Percentiles rank a stretch among this genome's conserved stretches.
Conservation (phyloP, 2,888 invertebrate genomes). For the Augiades crinisus region DNA sequence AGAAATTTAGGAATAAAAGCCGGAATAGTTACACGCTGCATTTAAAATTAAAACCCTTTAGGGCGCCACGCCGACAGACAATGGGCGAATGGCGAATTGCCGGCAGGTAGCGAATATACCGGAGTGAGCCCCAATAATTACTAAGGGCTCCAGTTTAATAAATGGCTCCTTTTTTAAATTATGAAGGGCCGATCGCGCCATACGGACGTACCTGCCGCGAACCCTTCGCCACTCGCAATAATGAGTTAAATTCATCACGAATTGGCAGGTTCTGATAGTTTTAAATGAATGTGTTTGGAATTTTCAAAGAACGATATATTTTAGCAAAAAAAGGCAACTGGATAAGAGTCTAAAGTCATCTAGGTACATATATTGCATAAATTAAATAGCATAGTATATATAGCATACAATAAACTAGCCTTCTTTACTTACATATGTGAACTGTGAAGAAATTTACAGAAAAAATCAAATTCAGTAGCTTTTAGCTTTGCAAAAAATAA, state of each 20-base stretch:
- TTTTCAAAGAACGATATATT: too few relatives aligned
- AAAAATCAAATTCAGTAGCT: constrained; percentile 38
- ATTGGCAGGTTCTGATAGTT: constrained; percentile 19
- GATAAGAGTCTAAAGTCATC: too few relatives aligned
- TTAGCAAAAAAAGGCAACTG: too few relatives aligned
- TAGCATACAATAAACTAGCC: too few relatives aligned
- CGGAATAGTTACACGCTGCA: constrained; percentile 77
- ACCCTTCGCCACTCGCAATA: constrained; percentile 62
- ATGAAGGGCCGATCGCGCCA: constrained; percentile 76
- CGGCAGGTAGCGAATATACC: constrained; percentile 80
- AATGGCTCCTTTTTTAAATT: constrained; percentile 79
- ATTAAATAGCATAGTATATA: too few relatives aligned
- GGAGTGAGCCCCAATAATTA: constrained; percentile 75
- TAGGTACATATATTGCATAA: too few relatives aligned
- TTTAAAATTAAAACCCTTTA: constrained; percentile 81
- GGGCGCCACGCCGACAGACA: constrained; percentile 81
- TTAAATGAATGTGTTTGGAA: not conserved
- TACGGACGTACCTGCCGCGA: constrained; percentile 76
- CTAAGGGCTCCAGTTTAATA: constrained; percentile 76
- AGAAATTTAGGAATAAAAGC: constrained; percentile 77
- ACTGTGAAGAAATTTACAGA: too few relatives aligned
- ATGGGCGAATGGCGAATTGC: constrained; percentile 79
- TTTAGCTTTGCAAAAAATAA: constrained; percentile 1
- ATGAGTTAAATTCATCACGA: constrained; percentile 49
- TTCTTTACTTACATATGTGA: too few relatives aligned